A percentile compares a stretch with the other conserved stretches of the same genome.
phyloP scores from a whole-genome alignment of 2,888 invertebrate genomes.

The Apamea monoglypha region DNA sequence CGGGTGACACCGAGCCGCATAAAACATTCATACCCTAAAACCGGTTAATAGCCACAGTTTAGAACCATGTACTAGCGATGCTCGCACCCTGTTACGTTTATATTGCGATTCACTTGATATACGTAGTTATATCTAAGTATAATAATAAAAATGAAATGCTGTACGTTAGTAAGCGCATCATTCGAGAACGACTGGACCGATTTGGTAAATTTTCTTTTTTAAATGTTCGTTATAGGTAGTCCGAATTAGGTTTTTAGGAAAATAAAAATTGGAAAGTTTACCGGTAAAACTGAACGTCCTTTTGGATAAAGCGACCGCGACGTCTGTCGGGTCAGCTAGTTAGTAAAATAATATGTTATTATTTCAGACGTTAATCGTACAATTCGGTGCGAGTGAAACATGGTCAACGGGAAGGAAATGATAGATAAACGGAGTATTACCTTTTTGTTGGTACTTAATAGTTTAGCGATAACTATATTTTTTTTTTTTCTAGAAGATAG shows the following conservation, averaged over 20 bases:
- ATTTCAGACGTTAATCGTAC: background rate
- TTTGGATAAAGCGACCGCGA: background rate
- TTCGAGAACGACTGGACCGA: background rate
- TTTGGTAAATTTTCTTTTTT: background rate
- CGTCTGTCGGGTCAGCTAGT: background rate
- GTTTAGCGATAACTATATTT: background rate
- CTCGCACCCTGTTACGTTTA: conserved; percentile 53
- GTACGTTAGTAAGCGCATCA: background rate
- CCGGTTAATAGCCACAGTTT: conserved; percentile 86
- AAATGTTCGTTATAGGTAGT: background rate
- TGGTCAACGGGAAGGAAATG: conserved; percentile 7
- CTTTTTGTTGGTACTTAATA: background rate
- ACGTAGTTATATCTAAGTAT: conserved; percentile 1
- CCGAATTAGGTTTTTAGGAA: background rate
- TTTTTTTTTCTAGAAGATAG: background rate
- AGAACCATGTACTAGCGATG: conserved; percentile 68
- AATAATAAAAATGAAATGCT: background rate
- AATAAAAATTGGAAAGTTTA: background rate
- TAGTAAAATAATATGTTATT: background rate
- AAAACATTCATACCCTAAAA: conserved; percentile 86
- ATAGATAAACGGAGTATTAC: background rate
- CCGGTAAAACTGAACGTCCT: background rate
- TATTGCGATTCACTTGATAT: conserved; percentile 45
- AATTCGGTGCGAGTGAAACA: background rate
- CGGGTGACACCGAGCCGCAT: conserved; percentile 81